phyloP scores from a whole-genome alignment of 2,888 invertebrate species.

The Aethes cnicana region DNA sequence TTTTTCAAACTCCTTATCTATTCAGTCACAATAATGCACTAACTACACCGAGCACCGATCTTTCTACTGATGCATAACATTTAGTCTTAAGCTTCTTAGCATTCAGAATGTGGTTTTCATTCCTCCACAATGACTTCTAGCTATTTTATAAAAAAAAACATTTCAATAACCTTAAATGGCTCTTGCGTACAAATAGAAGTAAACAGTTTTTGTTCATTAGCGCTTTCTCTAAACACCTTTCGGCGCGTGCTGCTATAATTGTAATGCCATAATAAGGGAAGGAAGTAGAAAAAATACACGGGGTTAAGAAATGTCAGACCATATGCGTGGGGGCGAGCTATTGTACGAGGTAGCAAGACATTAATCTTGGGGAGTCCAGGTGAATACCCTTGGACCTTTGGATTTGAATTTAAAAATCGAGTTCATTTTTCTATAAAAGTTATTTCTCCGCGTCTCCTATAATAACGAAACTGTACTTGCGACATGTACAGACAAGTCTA shows the following conservation, averaged over 20 bases:
- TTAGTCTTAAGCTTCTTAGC: background rate
- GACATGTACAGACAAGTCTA: constrained; percentile 30
- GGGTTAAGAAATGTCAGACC: constrained; percentile 56
- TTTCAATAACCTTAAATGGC: constrained; percentile 17
- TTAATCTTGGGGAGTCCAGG: constrained; percentile 76
- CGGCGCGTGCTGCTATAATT: constrained; percentile 70
- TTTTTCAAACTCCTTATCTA: no score
- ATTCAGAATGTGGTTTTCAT: background rate
- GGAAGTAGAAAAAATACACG: constrained; percentile 62
- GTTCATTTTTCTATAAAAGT: constrained; percentile 10
- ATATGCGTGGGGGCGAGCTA: constrained; percentile 70
- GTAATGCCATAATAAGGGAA: constrained; percentile 64
- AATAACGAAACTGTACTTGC: constrained; percentile 22
- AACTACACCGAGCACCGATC: no score
- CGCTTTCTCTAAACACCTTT: constrained; percentile 78
- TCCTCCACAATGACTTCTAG: background rate
- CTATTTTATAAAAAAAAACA: background rate
- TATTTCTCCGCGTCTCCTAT: background rate
- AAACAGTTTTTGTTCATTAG: constrained; percentile 55
- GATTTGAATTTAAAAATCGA: constrained; percentile 29
- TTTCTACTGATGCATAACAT: no score
- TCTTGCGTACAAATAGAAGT: constrained; percentile 36
- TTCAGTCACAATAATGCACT: no score
- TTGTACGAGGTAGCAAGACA: constrained; percentile 67
- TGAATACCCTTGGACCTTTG: constrained; percentile 61